These are phyloP conservation scores for Chalcosyrphus nemorum DNA, from an alignment of 2,888 invertebrate species.

Conservation along the genomic window DNA sequence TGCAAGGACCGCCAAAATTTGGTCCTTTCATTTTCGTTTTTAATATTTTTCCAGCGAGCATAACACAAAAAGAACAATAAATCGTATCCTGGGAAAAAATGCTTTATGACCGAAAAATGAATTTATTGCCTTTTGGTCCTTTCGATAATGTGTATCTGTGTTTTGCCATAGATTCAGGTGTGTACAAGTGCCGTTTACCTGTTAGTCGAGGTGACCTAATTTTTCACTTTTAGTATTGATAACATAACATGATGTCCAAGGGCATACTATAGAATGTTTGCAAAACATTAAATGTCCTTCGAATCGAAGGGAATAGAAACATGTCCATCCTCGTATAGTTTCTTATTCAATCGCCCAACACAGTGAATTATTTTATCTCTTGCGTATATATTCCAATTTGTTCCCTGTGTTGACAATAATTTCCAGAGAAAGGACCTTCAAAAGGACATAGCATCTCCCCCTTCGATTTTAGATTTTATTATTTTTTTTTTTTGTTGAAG, in stretches of 20 bases:
- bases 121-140: conserved; percentile 67
- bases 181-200: conserved; percentile 54
- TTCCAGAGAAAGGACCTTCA: conserved; percentile 33
- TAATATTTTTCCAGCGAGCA: conserved; percentile 57
- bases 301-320: conserved; percentile 9
- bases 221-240: conserved; percentile 32
- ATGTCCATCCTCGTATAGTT: conserved; percentile 19
- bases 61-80: conserved; percentile 63
- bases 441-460: conserved; percentile 2
- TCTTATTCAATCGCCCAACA: conserved; percentile 36
- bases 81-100: conserved; percentile 64
- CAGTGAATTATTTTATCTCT: conserved; percentile 44
- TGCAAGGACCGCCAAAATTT: conserved; percentile 49
- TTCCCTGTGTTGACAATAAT: conserved; percentile 39
- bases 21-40: conserved; percentile 63
- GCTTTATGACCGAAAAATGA: conserved; percentile 65
- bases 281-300: conserved; percentile 46
- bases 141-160: conserved; percentile 52
- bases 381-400: conserved; percentile 52
- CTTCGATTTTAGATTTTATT: conserved; percentile 26
- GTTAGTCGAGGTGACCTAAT: conserved; percentile 55
- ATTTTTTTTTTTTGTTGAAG: no score
- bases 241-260: conserved; percentile 7
- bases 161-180: conserved; percentile 48
- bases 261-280: conserved; percentile 32